phyloP scores from a whole-genome alignment of 2,888 invertebrate species.

The Stictocephala bisonia region DNA sequence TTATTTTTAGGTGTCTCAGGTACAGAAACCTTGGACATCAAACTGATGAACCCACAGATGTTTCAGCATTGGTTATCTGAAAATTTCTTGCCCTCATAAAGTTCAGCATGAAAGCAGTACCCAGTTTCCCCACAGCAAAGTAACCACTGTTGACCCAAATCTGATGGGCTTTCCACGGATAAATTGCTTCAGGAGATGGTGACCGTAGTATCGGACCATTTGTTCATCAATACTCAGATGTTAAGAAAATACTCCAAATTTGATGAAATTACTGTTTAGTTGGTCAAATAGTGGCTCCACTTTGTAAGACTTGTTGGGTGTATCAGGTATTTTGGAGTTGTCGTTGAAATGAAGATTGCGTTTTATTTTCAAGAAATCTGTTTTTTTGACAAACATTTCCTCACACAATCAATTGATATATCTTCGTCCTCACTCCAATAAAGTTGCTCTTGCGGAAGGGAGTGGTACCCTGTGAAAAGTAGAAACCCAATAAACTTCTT shows the following conservation, averaged over 20 bases:
- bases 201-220: background rate
- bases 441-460: background rate
- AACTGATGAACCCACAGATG: no score
- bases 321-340: background rate
- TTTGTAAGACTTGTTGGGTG: background rate
- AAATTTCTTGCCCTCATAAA: no score
- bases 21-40: no score
- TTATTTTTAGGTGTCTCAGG: no score
- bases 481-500: background rate
- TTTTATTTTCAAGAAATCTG: no score
- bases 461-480: background rate
- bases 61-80: no score
- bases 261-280: background rate
- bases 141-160: no score
- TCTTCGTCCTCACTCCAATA: background rate
- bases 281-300: background rate
- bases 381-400: no score
- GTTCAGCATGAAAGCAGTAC: no score
- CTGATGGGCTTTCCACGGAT: conserved; percentile 9
- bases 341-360: background rate
- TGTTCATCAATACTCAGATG: conserved; percentile 17
- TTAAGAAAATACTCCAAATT: no score
- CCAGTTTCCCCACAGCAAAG: no score
- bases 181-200: conserved; percentile 8
- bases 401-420: background rate